A percentile compares a stretch with the other conserved stretches of the same genome.
These are phyloP conservation scores for Chitala chitala DNA, from an alignment of 2,113 vertebrate species.

Conservation along the genomic window DNA sequence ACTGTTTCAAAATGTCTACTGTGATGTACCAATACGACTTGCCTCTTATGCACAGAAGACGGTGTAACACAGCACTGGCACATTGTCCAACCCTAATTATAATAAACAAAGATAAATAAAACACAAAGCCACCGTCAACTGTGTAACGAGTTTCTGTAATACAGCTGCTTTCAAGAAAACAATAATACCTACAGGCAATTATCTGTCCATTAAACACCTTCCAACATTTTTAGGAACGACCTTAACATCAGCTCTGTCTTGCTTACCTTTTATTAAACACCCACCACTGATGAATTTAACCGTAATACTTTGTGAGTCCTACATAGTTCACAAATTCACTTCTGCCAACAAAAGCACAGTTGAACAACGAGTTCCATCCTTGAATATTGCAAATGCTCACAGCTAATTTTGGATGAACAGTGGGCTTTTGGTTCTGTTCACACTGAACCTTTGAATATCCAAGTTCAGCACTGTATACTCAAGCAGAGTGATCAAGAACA, in stretches of 20 bases:
- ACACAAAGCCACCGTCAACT: neutral
- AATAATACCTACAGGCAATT: neutral
- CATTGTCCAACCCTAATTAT: too few species aligned
- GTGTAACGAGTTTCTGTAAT: neutral
- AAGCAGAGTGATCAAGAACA: neutral
- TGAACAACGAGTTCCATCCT: neutral
- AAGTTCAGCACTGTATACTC: neutral
- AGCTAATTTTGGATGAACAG: neutral
- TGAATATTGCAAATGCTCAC: neutral
- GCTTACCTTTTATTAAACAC: too few species aligned
- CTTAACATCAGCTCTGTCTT: neutral
- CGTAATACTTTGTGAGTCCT: neutral
- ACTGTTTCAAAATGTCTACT: too few species aligned
- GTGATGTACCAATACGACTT: too few species aligned
- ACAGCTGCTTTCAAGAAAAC: neutral
- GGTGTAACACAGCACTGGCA: too few species aligned
- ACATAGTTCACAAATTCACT: neutral
- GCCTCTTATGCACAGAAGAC: too few species aligned
- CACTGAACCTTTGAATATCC: neutral
- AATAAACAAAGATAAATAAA: neutral
- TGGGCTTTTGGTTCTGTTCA: neutral
- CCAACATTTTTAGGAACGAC: neutral
- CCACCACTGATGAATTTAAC: neutral
- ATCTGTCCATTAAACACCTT: neutral
- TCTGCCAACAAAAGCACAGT: neutral